These are phyloP conservation scores for Drosophila littoralis DNA, from an alignment of 1,140 invertebrate species.

Conservation along the genomic window DNA sequence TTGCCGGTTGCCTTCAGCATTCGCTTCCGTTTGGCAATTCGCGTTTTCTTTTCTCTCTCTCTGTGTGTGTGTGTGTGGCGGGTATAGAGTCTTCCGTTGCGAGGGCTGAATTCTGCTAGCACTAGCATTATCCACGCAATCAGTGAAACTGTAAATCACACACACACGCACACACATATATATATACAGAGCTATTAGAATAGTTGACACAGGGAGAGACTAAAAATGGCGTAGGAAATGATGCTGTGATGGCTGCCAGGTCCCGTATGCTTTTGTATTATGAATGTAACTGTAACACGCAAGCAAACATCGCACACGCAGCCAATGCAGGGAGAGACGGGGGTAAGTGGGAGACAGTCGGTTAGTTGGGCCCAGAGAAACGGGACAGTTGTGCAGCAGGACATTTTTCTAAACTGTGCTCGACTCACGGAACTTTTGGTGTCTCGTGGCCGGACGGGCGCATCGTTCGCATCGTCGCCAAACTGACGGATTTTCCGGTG, in stretches of 20 bases:
- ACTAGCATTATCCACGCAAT: slow-evolving; percentile 75
- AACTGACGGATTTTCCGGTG: slow-evolving; percentile 81
- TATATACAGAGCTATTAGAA: slow-evolving; percentile 26
- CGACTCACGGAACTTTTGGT: slow-evolving; percentile 40
- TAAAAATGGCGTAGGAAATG: slow-evolving; percentile 77
- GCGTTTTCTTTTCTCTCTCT: slow-evolving; percentile 4
- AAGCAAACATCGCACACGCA: slow-evolving; percentile 69
- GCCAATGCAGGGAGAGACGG: not conserved
- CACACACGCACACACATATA: slow-evolving; percentile 34
- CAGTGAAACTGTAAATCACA: slow-evolving; percentile 79
- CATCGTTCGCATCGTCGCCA: slow-evolving; percentile 72
- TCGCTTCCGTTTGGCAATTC: slow-evolving; percentile 26
- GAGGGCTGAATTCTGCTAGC: slow-evolving; percentile 28
- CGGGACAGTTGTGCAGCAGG: slow-evolving; percentile 28
- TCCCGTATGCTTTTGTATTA: slow-evolving; percentile 78
- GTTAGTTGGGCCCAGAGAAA: not conserved
- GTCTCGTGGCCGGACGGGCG: slow-evolving; percentile 51
- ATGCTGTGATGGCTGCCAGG: slow-evolving; percentile 66
- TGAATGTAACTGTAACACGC: slow-evolving; percentile 78
- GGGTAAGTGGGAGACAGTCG: not conserved
- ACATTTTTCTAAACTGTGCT: slow-evolving; percentile 51
- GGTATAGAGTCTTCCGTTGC: slow-evolving; percentile 41
- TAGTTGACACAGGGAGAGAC: slow-evolving; percentile 44
- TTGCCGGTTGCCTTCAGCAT: slow-evolving; percentile 61
- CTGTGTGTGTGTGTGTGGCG: not conserved